Percentiles rank a stretch among this genome's conserved stretches.
These are phyloP conservation scores for Eupithecia insigniata DNA, from an alignment of 2,888 invertebrate species.

Conservation along the genomic window DNA sequence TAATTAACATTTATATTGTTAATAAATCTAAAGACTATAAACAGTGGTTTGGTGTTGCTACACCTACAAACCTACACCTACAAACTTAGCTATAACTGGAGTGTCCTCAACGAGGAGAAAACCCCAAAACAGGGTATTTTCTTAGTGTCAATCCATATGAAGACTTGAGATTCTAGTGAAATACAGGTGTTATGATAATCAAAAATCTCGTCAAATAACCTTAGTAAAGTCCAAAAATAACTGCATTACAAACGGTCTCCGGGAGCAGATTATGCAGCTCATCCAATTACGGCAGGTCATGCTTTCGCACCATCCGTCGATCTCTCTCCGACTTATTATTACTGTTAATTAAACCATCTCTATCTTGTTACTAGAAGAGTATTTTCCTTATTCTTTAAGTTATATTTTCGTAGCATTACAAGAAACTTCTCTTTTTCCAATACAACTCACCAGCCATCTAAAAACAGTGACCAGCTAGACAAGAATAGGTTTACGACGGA, in stretches of 20 bases:
- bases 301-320: conserved; percentile 3
- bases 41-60: too few species aligned
- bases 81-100: too few species aligned
- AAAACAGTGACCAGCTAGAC: not conserved
- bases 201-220: not conserved
- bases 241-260: conserved; percentile 48
- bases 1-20: too few species aligned
- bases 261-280: conserved; percentile 49
- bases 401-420: not conserved
- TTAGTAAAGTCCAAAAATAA: conserved; percentile 48
- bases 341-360: not conserved
- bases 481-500: not conserved
- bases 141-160: too few species aligned
- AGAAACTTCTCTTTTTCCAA: not conserved
- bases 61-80: too few species aligned
- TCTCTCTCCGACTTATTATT: not conserved
- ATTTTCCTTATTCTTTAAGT: not conserved
- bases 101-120: too few species aligned
- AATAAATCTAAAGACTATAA: too few species aligned
- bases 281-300: conserved; percentile 54
- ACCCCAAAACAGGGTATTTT: too few species aligned
- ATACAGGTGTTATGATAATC: not conserved
- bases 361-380: not conserved
- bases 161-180: not conserved
- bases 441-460: not conserved